phyloP scores from a whole-genome alignment of 2,797 vertebrate species.

The Menidia menidia region DNA sequence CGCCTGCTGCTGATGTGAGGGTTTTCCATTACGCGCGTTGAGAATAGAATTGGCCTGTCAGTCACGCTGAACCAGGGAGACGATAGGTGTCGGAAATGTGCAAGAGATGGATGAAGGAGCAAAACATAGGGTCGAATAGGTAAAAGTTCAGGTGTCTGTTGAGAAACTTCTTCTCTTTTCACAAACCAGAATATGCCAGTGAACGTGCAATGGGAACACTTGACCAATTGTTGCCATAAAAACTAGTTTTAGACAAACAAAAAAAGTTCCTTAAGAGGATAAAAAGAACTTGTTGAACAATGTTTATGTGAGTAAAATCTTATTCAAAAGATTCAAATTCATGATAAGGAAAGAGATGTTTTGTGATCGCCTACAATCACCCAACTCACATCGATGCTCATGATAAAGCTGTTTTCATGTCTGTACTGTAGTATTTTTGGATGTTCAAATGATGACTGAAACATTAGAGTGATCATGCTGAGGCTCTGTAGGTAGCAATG shows the following conservation, averaged over 20 bases:
- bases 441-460: no score
- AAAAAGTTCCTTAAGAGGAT: neutral
- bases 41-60: conserved; percentile 74
- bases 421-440: neutral
- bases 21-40: conserved; percentile 49
- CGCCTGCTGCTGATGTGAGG: conserved; percentile 28
- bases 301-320: neutral
- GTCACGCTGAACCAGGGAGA: conserved; percentile 64
- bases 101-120: conserved; percentile 61
- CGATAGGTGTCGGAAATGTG: conserved; percentile 61
- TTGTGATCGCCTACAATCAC: neutral
- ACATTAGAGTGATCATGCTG: neutral
- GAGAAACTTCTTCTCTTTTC: conserved; percentile 30
- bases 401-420: neutral
- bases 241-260: conserved; percentile 6
- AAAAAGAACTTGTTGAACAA: neutral
- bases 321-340: neutral
- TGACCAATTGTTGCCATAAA: neutral
- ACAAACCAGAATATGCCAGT: conserved; percentile 37
- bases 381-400: neutral
- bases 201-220: conserved; percentile 12
- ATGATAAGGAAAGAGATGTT: neutral
- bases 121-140: conserved; percentile 39
- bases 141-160: conserved; percentile 34
- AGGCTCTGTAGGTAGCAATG: neutral